These are phyloP conservation scores for Musca vetustissima DNA, from an alignment of 1,140 invertebrate genomes.

Conservation along the genomic window DNA sequence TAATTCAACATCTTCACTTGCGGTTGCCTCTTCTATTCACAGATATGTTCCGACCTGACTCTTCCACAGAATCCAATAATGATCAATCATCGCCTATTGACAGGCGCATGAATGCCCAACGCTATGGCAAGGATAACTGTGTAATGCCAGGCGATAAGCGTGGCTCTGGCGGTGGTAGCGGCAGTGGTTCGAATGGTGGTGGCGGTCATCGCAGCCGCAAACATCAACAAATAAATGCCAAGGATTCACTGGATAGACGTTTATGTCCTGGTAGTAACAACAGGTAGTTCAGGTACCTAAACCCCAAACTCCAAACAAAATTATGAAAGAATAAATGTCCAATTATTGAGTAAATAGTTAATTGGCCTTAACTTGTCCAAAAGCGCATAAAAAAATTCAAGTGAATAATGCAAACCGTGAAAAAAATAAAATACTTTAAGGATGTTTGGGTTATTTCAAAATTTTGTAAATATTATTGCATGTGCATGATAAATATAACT, in stretches of 20 bases:
- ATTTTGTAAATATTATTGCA: no score
- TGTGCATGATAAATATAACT: no score
- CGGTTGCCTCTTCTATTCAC: conserved; percentile 26
- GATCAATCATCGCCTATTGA: conserved; percentile 62
- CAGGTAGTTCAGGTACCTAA: conserved; percentile 70
- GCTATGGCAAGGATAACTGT: conserved; percentile 42
- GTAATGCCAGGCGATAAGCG: not conserved
- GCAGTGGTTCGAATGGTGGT: conserved; percentile 1
- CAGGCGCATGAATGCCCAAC: conserved; percentile 58
- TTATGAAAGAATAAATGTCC: no score
- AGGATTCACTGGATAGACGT: conserved; percentile 55
- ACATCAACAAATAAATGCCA: conserved; percentile 29
- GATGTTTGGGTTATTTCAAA: conserved; percentile 6
- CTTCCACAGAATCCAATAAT: conserved; percentile 67
- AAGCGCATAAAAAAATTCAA: not conserved
- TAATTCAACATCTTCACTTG: conserved; percentile 25
- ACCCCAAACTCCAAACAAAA: conserved; percentile 43
- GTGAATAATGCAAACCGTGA: no score
- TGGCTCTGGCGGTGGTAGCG: no score
- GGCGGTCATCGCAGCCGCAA: conserved; percentile 42
- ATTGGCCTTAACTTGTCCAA: not conserved
- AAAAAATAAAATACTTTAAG: not conserved
- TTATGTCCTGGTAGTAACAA: conserved; percentile 63
- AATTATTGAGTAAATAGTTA: no score
- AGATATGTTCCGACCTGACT: conserved; percentile 66